Percentiles rank a stretch among this genome's conserved stretches.
phyloP scores from a whole-genome alignment of 2,888 invertebrate genomes.

The Cantharis rustica region DNA sequence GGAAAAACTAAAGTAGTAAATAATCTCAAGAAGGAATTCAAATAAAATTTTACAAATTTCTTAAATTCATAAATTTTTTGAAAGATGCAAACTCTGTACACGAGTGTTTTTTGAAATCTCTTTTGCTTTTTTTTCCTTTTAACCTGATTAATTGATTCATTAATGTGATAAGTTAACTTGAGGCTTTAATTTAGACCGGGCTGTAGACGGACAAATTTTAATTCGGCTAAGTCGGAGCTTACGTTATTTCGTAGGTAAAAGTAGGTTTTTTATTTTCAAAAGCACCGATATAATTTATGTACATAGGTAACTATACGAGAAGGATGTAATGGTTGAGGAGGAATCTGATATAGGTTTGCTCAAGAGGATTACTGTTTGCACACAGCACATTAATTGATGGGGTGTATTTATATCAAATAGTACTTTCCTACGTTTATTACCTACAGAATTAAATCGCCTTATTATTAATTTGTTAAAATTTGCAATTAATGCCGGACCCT shows the following conservation, averaged over 20 bases:
- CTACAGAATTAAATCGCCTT: background rate
- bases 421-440: background rate
- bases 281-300: background rate
- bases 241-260: too few relatives aligned
- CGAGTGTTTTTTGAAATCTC: too few relatives aligned
- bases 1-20: too few relatives aligned
- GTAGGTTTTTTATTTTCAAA: background rate
- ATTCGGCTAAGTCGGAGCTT: too few relatives aligned
- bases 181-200: too few relatives aligned
- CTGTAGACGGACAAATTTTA: background rate
- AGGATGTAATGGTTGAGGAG: background rate
- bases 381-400: background rate
- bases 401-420: background rate
- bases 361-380: background rate
- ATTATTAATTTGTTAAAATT: background rate
- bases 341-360: background rate
- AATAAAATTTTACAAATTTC: too few relatives aligned
- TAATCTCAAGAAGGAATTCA: too few relatives aligned
- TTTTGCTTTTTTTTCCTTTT: too few relatives aligned
- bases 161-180: too few relatives aligned
- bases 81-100: too few relatives aligned
- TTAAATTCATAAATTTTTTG: too few relatives aligned
- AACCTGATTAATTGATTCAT: too few relatives aligned
- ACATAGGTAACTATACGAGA: background rate
- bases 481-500: background rate